Evolutionary conservation across 2,888 invertebrate species (phyloP), one percentile per base, ranked within the genome.

Genomic region (Pyrrhia umbra): DNA sequence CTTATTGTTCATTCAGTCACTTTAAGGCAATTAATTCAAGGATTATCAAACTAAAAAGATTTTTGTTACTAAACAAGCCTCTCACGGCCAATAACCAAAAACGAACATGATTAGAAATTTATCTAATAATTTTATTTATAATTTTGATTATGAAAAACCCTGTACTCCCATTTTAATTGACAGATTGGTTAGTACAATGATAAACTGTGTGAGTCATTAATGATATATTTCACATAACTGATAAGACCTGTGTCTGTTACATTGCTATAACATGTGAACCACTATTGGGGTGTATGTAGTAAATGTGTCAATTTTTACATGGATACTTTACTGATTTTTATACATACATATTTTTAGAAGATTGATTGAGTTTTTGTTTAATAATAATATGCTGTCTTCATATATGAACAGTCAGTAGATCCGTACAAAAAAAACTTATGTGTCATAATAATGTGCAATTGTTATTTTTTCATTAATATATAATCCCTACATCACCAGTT

Each of bases 171-270:
- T 6, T 0, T 23, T 8, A 13, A 9, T 15, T 16, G 9, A 21
- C 10, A 30, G 21, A 55, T 37, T 13, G 8, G 18, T 50, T 42
- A 46, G 46, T 54, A 57, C 27, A 68, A 21, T 27, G 76, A 77
- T 78, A 75, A 70, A 25, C 15, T 0, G 39, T 40, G 6, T 27
- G 59, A 67, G 1, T 71, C 63, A 57, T 57, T 40, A 34, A 4
- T 10, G 18, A 46, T 27, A 63, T 37, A 58, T 71, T 58, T 52
- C 16, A 45, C 21, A 30, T 46, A 47, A 20, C 25, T 46, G 47
- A 75, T 68, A 76, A 52, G 2, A 1, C 18, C 25, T 37, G 13
- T 62, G 68, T 55, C 42, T 34, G 39, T 43, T 30, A 68, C 49
- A 55, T 6, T 51, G 37, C n/a, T 46, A 21, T 34, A 18, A 18